Evolutionary conservation across 2,888 invertebrate genomes (phyloP).

Genomic region (Calameuta filiformis): DNA sequence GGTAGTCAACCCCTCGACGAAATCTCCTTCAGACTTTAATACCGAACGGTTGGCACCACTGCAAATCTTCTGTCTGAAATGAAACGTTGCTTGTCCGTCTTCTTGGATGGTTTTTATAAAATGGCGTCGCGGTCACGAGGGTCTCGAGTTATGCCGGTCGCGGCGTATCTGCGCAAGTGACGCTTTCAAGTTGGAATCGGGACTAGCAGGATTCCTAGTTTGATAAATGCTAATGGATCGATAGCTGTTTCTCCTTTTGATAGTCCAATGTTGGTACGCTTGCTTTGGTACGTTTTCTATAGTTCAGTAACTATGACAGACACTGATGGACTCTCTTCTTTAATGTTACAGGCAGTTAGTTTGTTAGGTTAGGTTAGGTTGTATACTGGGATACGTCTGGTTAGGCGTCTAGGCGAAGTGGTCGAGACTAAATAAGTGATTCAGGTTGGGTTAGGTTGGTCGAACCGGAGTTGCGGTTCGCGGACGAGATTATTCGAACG

Average conservation of each 20-base stretch:
- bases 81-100: too few species aligned
- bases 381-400: neutral
- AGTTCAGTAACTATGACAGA: neutral
- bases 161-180: too few species aligned
- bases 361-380: neutral
- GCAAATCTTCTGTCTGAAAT: neutral
- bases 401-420: neutral
- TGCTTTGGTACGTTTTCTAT: neutral
- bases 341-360: neutral
- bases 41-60: neutral
- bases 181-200: neutral
- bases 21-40: neutral
- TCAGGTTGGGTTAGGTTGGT: neutral
- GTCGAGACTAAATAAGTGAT: neutral
- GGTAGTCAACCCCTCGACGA: neutral
- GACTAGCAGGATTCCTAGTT: neutral
- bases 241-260: neutral
- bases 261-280: neutral
- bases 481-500: neutral
- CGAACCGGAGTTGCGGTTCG: neutral
- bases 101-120: too few species aligned
- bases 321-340: too few species aligned
- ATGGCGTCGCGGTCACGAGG: too few species aligned
- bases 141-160: neutral
- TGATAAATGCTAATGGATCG: neutral